These are phyloP conservation scores for Drepana falcataria DNA, from an alignment of 2,888 invertebrate species.

Conservation along the genomic window DNA sequence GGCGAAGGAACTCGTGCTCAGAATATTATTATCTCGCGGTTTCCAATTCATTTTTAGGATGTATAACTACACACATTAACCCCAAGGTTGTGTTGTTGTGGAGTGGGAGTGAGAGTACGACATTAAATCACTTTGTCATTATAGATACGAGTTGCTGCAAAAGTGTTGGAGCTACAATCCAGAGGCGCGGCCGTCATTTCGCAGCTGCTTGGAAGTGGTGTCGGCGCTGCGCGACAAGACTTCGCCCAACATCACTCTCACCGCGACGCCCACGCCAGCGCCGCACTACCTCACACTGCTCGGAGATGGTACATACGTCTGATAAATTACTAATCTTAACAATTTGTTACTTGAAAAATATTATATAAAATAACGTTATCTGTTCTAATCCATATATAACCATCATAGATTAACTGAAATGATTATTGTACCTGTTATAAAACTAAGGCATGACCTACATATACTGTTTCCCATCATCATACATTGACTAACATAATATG, in stretches of 20 bases:
- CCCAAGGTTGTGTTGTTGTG: no score
- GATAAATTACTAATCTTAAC: no score
- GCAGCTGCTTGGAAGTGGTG: slow-evolving; percentile 85
- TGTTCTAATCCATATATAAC: no score
- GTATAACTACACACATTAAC: no score
- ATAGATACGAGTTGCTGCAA: slow-evolving; percentile 89
- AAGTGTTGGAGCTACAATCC: slow-evolving; percentile 93
- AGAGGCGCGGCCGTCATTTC: slow-evolving; percentile 92
- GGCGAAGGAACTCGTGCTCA: no score
- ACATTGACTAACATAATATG: background rate
- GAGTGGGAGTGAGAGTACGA: no score
- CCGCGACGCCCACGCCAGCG: slow-evolving; percentile 49
- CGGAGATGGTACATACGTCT: slow-evolving; percentile 48
- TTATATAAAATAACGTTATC: no score
- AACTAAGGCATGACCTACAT: slow-evolving; percentile 3
- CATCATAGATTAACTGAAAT: no score
- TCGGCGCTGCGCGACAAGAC: slow-evolving; percentile 54
- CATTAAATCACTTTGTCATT: slow-evolving; percentile 2
- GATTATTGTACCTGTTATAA: no score
- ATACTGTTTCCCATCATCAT: slow-evolving; percentile 1
- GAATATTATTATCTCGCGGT: no score
- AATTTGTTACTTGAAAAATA: no score
- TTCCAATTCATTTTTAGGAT: no score
- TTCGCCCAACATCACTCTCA: slow-evolving; percentile 48
- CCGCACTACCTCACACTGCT: slow-evolving; percentile 68